Conservation (phyloP, 1,140 invertebrate genomes). For the Leptoteleia sp. region DNA sequence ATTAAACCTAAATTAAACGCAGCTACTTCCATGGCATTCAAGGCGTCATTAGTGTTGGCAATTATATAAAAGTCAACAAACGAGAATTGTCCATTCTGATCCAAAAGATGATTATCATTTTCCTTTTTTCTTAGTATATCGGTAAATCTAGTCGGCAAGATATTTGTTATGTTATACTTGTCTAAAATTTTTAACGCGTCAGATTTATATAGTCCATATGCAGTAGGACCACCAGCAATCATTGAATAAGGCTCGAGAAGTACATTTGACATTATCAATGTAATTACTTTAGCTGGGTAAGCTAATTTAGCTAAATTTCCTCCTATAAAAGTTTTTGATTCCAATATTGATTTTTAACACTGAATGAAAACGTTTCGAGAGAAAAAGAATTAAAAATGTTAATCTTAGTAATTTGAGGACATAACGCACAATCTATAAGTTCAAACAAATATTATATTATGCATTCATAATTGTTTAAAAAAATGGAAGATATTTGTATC, state of each 20-base stretch:
- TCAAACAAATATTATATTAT: too few species aligned
- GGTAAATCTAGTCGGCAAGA: slow-evolving; percentile 26
- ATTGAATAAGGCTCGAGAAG: slow-evolving; percentile 83
- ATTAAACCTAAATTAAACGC: slow-evolving; percentile 76
- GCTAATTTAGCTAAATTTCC: slow-evolving; percentile 83
- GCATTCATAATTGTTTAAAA: too few species aligned
- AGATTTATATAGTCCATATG: slow-evolving; percentile 74
- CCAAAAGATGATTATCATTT: slow-evolving; percentile 53
- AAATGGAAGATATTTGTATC: too few species aligned
- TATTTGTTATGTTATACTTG: slow-evolving; percentile 72
- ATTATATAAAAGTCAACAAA: slow-evolving; percentile 81
- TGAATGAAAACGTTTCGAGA: too few species aligned
- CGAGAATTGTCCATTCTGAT: slow-evolving; percentile 63
- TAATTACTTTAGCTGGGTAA: slow-evolving; percentile 82
- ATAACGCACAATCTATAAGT: too few species aligned
- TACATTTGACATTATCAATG: slow-evolving; percentile 86
- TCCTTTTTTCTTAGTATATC: background rate
- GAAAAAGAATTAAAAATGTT: too few species aligned
- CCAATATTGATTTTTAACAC: too few species aligned
- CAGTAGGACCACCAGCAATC: slow-evolving; percentile 87
- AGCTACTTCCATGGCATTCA: slow-evolving; percentile 76
- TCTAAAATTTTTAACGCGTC: slow-evolving; percentile 72
- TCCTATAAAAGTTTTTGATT: slow-evolving; percentile 76
- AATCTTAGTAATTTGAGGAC: too few species aligned
- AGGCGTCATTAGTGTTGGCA: slow-evolving; percentile 82